Evolutionary conservation across 2,113 vertebrate genomes (phyloP), one percentile per base, ranked within the genome.

Genomic region (Nerophis ophidion): DNA sequence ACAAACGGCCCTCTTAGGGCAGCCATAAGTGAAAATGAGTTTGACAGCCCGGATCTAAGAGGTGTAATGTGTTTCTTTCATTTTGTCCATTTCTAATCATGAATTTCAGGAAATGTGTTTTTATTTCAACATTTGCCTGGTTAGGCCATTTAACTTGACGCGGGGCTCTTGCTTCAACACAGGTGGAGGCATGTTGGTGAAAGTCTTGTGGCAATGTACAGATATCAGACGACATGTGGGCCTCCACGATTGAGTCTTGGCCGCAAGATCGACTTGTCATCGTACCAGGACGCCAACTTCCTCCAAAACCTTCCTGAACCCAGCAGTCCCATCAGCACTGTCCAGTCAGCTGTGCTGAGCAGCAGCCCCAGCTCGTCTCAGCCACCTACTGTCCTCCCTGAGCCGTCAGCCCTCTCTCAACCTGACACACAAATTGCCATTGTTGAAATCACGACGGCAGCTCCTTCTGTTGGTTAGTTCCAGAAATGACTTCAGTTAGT

Each of bases 131-230:
- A 26, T 26, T 26, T 53, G 35, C 14, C 33, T 38, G 8, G 4
- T 38, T 8, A 5, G 15, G 16, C n/a, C 6, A 38, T 5, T 38
- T 36, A 8, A 55, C 38, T 12, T 56, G n/a, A 56, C 53, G 38
- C 17, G n/a, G 5, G 36, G 11, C 36, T 56, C 13, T 42, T 42
- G 4, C 17, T 16, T 42, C 3, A 56, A 42, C 47, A 33, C 78
- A 99, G 97, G 57, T 99, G 97, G 97, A 97, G 92, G 82, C 92
- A 92, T 74, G 86, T 98, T 0, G 97, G 97, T 0, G 95, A 98
- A 81, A 92, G 92, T 64, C 76, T 98, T 53, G 82, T 98, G 63
- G 91, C 94, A 26, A 98, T 93, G 92, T 98, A 98, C 83, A 88
- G 84, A 72, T 92, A 97, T 78, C 92, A 95, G 63, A 96, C 93